phyloP scores from a whole-genome alignment of 92 coral and sea anemone genomes.

The Epizoanthus rinbou region DNA sequence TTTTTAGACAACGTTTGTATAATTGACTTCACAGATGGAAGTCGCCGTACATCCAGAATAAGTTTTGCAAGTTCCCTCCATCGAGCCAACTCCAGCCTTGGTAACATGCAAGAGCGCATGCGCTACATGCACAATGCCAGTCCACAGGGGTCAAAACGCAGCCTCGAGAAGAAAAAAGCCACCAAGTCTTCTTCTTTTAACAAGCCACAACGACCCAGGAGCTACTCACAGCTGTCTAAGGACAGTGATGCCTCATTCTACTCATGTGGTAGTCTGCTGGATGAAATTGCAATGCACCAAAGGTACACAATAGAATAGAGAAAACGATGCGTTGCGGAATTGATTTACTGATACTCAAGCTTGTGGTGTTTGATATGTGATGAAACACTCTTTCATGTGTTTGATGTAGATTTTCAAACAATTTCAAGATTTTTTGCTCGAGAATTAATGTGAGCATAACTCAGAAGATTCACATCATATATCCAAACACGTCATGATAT shows the following conservation, averaged over 20 bases:
- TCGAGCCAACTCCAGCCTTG: slow-evolving; percentile 36
- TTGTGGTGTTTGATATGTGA: too few relatives aligned
- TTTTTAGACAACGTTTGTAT: not conserved
- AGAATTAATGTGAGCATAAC: too few relatives aligned
- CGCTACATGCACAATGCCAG: slow-evolving; percentile 66
- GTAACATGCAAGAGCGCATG: slow-evolving; percentile 68
- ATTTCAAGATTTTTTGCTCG: too few relatives aligned
- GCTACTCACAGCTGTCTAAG: slow-evolving; percentile 67
- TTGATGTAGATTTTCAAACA: too few relatives aligned
- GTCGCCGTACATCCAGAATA: slow-evolving; percentile 29
- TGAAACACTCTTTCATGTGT: too few relatives aligned
- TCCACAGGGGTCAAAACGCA: slow-evolving; percentile 66
- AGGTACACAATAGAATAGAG: slow-evolving; percentile 14
- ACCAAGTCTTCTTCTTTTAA: slow-evolving; percentile 51
- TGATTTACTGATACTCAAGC: too few relatives aligned
- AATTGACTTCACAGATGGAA: slow-evolving; percentile 13
- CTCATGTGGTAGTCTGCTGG: slow-evolving; percentile 94
- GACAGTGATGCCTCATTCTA: slow-evolving; percentile 93
- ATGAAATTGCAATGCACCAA: slow-evolving; percentile 65
- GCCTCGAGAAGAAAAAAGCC: slow-evolving; percentile 54
- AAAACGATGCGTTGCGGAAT: too few relatives aligned
- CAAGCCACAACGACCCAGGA: slow-evolving; percentile 48
- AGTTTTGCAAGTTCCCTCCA: slow-evolving; percentile 49
- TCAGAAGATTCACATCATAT: too few relatives aligned
- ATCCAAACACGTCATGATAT: too few relatives aligned